phyloP scores from a whole-genome alignment of 1,140 invertebrate species.

The Aricia agestis region DNA sequence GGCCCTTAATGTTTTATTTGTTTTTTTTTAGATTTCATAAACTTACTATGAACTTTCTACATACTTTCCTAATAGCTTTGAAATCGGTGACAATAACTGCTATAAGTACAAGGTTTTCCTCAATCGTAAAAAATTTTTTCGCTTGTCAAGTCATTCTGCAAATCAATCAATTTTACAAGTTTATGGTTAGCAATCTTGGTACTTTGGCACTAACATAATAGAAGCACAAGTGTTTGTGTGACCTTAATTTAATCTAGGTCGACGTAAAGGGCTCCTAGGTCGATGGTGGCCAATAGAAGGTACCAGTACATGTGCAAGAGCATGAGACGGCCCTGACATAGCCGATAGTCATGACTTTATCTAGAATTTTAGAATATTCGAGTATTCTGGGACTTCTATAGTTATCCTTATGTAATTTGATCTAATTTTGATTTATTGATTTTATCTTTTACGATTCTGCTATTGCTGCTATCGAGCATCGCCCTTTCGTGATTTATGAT shows the following conservation, averaged over 20 bases:
- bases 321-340: background rate
- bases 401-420: background rate
- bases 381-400: background rate
- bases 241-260: conserved; percentile 11
- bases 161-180: no score
- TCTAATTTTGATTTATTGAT: background rate
- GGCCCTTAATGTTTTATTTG: no score
- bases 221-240: background rate
- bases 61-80: no score
- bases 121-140: no score
- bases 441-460: background rate
- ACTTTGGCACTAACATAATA: background rate
- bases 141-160: no score
- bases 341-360: background rate
- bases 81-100: no score
- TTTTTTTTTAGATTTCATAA: no score
- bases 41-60: no score
- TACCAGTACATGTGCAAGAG: background rate
- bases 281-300: background rate
- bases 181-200: background rate
- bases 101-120: no score
- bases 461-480: background rate
- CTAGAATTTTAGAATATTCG: background rate
- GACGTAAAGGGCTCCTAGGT: conserved; percentile 1
- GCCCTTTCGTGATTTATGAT: background rate